A percentile compares a stretch with the other conserved stretches of the same genome.
phyloP scores from a whole-genome alignment of 1,140 invertebrate species.

The Drosophila ficusphila region DNA sequence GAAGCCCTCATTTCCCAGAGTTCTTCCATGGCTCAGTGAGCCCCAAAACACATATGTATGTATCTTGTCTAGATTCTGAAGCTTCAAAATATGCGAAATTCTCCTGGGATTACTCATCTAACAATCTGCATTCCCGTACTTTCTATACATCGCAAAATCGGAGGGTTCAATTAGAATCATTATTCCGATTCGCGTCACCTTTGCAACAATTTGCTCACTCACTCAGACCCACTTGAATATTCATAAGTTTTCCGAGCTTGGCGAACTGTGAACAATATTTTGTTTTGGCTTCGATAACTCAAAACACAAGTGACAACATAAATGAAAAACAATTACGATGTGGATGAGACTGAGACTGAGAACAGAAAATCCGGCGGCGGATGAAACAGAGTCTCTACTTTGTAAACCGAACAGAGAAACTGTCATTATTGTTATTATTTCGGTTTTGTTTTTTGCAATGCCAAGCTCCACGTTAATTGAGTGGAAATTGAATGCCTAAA shows the following conservation, averaged over 20 bases:
- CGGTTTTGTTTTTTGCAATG: slow-evolving; percentile 35
- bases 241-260: slow-evolving; percentile 55
- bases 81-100: neutral
- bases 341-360: neutral
- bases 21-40: neutral
- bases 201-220: slow-evolving; percentile 42
- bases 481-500: slow-evolving; percentile 20
- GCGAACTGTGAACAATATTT: slow-evolving; percentile 53
- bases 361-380: neutral
- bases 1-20: neutral
- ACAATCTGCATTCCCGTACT: neutral
- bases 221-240: slow-evolving; percentile 58
- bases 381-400: slow-evolving; percentile 47
- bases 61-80: neutral
- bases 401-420: slow-evolving; percentile 15
- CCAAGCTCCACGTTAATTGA: slow-evolving; percentile 63
- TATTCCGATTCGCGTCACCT: slow-evolving; percentile 29
- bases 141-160: slow-evolving; percentile 9
- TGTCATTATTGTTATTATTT: slow-evolving; percentile 27
- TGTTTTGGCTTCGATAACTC: slow-evolving; percentile 34
- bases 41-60: too few relatives aligned
- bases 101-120: slow-evolving; percentile 12
- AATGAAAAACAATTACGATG: slow-evolving; percentile 19
- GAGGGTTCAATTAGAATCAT: slow-evolving; percentile 48
- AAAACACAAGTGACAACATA: slow-evolving; percentile 33